Base-by-base conservation (phyloP, 2,888 invertebrate genomes). In the Drosophila aldrichi region DNA sequence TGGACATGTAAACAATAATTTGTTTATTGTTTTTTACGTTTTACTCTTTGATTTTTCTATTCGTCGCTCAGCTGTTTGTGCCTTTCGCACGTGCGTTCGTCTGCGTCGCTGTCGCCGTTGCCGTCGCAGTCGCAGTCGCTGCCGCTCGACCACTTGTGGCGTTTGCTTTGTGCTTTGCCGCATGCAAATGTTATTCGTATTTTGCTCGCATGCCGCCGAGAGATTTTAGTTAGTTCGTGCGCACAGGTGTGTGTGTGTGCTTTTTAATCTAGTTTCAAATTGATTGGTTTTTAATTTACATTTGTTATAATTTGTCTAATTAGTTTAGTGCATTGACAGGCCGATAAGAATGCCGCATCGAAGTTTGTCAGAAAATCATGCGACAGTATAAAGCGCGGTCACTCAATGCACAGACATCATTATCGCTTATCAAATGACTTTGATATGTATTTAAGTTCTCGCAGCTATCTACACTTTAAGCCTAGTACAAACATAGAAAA, bases 141-240 rank as follows among this genome's bases (percentile, higher is more conserved):
- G 52, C 1, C 3, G n/a, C 36, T 48, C 62, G 56, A 56, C 77
- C 85, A 85, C 82, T 80, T 82, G 82, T 82, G 52, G 82, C 74
- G 52, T 57, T 68, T 55, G 38, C 55, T 55, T 48, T 41, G 34
- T 38, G 63, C 48, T 65, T 51, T 65, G 38, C 34, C 51, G 54
- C 59, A 74, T 71, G 64, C 62, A 78, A 67, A 48, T 67, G 49
- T 59, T 61, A 52, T 34, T 60, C 46, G 34, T 7, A 22, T 44
- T 44, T 48, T 44, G 32, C 22, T 34, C 6, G 55, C 29, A 16
- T 25, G 18, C 29, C 36, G 18, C 18, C n/a, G 29, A 29, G 29
- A 36, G 41, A 46, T 55, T 71, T 63, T 3, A 40, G 44, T 64
- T 49, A 32, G 57, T 54, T 38, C 32, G 40, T 59, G 36, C 52